Percentiles rank a stretch among this genome's conserved stretches.
phyloP scores from a whole-genome alignment of 2,888 invertebrate genomes.

The Nomada fabriciana region DNA sequence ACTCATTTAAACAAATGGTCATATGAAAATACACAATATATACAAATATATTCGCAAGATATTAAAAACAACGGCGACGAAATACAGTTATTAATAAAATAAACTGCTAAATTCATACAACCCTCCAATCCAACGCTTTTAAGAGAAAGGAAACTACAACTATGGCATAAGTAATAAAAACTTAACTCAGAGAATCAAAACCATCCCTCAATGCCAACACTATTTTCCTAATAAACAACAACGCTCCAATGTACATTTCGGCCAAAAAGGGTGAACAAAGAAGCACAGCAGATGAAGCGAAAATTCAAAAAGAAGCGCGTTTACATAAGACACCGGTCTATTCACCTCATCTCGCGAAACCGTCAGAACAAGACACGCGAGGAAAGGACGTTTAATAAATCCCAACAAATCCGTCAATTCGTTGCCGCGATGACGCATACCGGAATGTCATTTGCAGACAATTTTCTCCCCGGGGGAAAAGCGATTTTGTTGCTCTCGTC shows the following conservation, averaged over 20 bases:
- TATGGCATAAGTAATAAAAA: no score
- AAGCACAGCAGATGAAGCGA: neutral
- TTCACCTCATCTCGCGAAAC: neutral
- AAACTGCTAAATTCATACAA: no score
- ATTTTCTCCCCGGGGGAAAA: slow-evolving; percentile 15
- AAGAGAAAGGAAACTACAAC: no score
- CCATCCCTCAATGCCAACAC: no score
- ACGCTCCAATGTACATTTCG: neutral
- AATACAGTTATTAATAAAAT: no score
- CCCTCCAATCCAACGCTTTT: no score
- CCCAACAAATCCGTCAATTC: slow-evolving; percentile 57
- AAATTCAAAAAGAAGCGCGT: neutral
- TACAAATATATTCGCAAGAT: no score
- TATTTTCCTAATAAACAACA: neutral
- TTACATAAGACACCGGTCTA: neutral
- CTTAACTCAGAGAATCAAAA: no score
- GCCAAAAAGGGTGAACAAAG: no score
- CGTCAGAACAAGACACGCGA: neutral
- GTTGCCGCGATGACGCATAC: neutral
- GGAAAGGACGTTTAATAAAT: slow-evolving; percentile 35
- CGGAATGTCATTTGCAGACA: slow-evolving; percentile 36
- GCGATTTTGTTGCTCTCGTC: slow-evolving; percentile 1
- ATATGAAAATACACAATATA: no score
- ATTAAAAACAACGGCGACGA: no score
- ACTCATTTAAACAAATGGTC: no score